Evolutionary conservation across 2,888 invertebrate species (phyloP), one percentile per base, ranked within the genome.

Genomic region (Heliothis peltigera): DNA sequence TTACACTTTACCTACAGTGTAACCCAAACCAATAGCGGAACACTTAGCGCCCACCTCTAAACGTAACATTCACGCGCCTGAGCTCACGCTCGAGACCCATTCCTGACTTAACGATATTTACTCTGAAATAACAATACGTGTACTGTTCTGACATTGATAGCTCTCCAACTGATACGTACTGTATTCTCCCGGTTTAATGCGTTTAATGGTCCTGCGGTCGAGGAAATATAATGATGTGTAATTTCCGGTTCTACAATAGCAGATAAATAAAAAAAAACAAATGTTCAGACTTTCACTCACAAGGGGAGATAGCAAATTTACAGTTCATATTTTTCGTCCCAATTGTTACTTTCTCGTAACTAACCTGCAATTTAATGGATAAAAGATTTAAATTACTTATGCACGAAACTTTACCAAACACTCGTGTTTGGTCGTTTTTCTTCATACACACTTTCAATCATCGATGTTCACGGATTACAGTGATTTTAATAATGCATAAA

Each of bases 331-430:
- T 89, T 87, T 85, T 53, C 17, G 87, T 91, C 86, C 87, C 86
- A 86, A 85, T 87, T 79, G 82, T 84, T 87, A 90, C 92, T 92
- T 92, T 93, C 90, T 87, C 89, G 82, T 84, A 84, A 83, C 83
- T 89, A 88, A 92, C 89, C 86, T 89, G 87, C 91, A 92, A 92
- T 93, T 92, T 92, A 83, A 90, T 87, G 87, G 92, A 89, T 88
- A 86, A 87, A 75, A 84, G 85, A 84, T 87, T 88, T 83, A 84
- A 84, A 84, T 85, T 65, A 71, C 67, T 52, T 88, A 85, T 84
- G 81, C 84, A 84, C 87, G 86, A 83, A 90, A 87, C 86, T 85
- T 86, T 81, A 84, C 70, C 87, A 89, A 91, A 91, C 90, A 89
- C 87, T 88, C 82, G 84, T 61, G 71, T 79, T 75, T 86, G 86